Evolutionary conservation across 2,797 vertebrate genomes (phyloP).

Genomic region (Triplophysa bombifrons): DNA sequence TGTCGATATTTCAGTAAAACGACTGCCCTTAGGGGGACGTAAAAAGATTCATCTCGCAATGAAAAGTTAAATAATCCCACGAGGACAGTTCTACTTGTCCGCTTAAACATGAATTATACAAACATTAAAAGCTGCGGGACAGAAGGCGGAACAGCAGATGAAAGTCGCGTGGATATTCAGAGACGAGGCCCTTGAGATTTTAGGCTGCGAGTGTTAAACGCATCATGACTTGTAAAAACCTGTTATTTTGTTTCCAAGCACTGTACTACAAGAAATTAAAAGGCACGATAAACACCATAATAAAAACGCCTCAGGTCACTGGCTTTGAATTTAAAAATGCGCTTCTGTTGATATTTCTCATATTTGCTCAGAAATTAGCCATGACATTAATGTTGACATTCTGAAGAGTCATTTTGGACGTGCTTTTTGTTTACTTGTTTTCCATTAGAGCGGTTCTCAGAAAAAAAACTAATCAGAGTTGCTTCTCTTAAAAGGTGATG

Average conservation of each 20-base stretch:
- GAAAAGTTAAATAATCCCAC: slow-evolving; percentile 38
- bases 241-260: neutral
- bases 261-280: slow-evolving; percentile 9
- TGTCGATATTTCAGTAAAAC: slow-evolving; percentile 28
- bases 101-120: slow-evolving; percentile 39
- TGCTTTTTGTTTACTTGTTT: neutral
- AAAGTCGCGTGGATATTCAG: slow-evolving; percentile 17
- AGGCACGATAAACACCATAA: neutral
- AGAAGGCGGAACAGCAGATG: neutral
- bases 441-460: neutral
- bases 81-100: slow-evolving; percentile 21
- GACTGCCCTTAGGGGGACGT: slow-evolving; percentile 11
- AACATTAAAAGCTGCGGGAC: slow-evolving; percentile 24
- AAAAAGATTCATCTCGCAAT: slow-evolving; percentile 35
- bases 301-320: neutral
- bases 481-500: neutral
- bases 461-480: neutral
- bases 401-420: neutral
- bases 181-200: neutral
- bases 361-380: neutral
- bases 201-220: neutral
- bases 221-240: slow-evolving; percentile 2
- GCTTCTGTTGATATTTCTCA: neutral
- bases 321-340: neutral
- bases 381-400: neutral